These are phyloP conservation scores for Neelides sp. DNA, from an alignment of 1,140 invertebrate genomes.

Conservation along the genomic window DNA sequence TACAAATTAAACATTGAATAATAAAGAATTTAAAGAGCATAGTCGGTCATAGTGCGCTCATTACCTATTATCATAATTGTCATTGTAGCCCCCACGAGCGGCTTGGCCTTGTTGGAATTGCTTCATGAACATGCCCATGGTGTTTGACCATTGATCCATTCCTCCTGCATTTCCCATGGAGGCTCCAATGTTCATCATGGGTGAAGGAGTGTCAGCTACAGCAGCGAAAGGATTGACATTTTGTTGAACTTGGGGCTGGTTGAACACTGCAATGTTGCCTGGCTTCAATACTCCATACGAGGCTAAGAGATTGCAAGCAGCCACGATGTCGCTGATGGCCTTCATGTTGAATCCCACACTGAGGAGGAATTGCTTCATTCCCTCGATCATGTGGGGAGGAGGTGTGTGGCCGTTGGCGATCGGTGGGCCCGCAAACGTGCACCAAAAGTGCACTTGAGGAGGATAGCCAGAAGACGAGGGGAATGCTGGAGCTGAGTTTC, in stretches of 20 bases:
- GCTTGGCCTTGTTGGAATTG: constrained; percentile 25
- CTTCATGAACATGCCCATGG: constrained; percentile 30
- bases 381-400: constrained; percentile 30
- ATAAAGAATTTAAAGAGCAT: not conserved
- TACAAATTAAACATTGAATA: not conserved
- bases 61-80: constrained; percentile 12
- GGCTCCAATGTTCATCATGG: constrained; percentile 7
- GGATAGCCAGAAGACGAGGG: constrained; percentile 17
- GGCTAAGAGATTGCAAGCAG: constrained; percentile 28
- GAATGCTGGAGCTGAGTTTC: constrained; percentile 10
- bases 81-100: constrained; percentile 8
- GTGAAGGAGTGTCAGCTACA: constrained; percentile 16
- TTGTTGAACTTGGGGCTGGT: constrained; percentile 23
- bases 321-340: constrained; percentile 26
- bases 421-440: constrained; percentile 30
- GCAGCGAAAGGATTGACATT: constrained; percentile 22
- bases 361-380: constrained; percentile 29
- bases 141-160: constrained; percentile 28
- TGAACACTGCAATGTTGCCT: constrained; percentile 30
- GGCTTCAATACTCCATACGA: constrained; percentile 30
- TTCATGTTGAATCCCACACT: constrained; percentile 29
- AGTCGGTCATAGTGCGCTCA: not conserved
- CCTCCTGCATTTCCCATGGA: constrained; percentile 13
- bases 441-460: constrained; percentile 31
- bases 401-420: constrained; percentile 30